Evolutionary conservation across 2,113 vertebrate genomes (phyloP).

Genomic region (Leptobrachium ailaonicum): DNA sequence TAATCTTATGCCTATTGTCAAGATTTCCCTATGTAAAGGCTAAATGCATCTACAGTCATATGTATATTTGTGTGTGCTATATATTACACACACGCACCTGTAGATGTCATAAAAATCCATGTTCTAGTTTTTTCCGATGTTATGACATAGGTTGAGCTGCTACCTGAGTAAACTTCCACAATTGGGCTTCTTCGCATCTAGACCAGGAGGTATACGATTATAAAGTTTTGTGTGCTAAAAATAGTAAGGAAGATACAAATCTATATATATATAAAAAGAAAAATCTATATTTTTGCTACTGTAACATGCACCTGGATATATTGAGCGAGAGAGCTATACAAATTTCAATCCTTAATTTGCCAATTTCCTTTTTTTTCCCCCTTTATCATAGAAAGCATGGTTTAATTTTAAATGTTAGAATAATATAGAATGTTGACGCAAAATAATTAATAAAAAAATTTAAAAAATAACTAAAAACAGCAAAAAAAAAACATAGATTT

Average conservation of each 20-base stretch:
- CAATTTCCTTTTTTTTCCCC: conserved; percentile 89
- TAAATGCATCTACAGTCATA: conserved; percentile 31
- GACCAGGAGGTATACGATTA: conserved; percentile 15
- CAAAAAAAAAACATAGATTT: conserved; percentile 68
- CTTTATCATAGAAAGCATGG: conserved; percentile 60
- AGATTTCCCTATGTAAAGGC: conserved; percentile 66
- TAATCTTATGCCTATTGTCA: conserved; percentile 42
- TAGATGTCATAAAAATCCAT: conserved; percentile 1
- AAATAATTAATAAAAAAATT: conserved; percentile 74
- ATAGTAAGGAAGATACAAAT: conserved; percentile 7
- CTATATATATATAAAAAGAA: conserved; percentile 25
- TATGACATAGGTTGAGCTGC: conserved; percentile 61
- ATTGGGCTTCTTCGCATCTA: conserved; percentile 32
- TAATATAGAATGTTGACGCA: conserved; percentile 86
- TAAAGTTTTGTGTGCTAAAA: neutral
- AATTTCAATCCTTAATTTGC: conserved; percentile 86
- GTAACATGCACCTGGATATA: conserved; percentile 77
- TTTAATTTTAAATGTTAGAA: conserved; percentile 15
- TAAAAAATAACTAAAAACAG: conserved; percentile 61
- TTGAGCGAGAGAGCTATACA: conserved; percentile 75
- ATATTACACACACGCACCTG: neutral
- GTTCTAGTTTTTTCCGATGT: conserved; percentile 78
- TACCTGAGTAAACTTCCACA: conserved; percentile 40
- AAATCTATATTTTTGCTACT: conserved; percentile 71
- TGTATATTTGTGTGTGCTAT: neutral